Conservation (phyloP, 30 jellyfish, hydroid and myxozoan genomes). For the Chrysaora quinquecirrha region DNA sequence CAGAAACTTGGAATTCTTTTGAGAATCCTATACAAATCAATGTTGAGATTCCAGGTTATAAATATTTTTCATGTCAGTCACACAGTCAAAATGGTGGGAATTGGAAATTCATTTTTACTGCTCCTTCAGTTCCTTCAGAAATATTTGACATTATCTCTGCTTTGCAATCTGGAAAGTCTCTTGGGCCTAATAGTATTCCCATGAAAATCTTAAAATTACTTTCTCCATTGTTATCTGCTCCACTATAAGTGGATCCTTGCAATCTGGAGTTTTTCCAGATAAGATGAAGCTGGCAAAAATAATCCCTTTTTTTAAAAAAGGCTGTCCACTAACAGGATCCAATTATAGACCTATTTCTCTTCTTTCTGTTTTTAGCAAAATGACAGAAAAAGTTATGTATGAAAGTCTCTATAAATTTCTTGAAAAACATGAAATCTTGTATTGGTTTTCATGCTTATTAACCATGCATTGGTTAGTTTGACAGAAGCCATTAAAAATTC, state of each 20-base stretch:
- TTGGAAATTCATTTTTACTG: conserved; percentile 19
- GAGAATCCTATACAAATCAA: conserved; percentile 19
- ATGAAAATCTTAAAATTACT: conserved; percentile 14
- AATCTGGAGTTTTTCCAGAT: neutral
- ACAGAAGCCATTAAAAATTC: neutral
- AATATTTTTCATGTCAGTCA: conserved; percentile 17
- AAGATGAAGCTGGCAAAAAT: conserved; percentile 7
- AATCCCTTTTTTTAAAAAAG: conserved; percentile 3
- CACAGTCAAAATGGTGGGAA: conserved; percentile 20
- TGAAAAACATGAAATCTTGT: conserved; percentile 7
- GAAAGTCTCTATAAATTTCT: conserved; percentile 20
- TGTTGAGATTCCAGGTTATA: conserved; percentile 12
- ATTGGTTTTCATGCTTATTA: conserved; percentile 1
- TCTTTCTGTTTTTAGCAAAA: conserved; percentile 27
- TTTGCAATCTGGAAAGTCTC: conserved; percentile 18
- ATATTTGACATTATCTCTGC: conserved; percentile 9
- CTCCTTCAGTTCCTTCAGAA: conserved; percentile 14
- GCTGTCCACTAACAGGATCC: conserved; percentile 9
- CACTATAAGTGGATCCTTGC: neutral
- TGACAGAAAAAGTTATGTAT: conserved; percentile 11
- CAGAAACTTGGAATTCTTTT: conserved; percentile 44
- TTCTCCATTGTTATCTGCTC: conserved; percentile 28
- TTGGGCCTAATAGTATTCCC: conserved; percentile 34
- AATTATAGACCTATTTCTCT: conserved; percentile 15
- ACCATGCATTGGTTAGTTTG: neutral